Evolutionary conservation across 1,140 invertebrate genomes (phyloP).

Genomic region (Lasioglossum baleicum): DNA sequence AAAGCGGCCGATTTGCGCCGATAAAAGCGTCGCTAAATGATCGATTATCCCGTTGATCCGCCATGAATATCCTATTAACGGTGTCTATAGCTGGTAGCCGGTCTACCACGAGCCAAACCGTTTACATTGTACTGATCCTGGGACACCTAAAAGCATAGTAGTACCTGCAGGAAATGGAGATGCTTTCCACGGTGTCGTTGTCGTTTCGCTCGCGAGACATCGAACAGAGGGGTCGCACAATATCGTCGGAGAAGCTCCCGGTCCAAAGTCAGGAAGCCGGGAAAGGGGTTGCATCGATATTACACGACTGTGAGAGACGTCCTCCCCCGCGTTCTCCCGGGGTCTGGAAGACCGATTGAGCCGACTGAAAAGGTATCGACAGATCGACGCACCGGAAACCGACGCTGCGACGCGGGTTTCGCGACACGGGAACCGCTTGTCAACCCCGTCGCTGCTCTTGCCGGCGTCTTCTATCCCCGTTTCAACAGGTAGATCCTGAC

Average conservation of each 20-base stretch:
- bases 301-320: slow-evolving; percentile 6
- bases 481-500: slow-evolving; percentile 60
- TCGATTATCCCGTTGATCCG: slow-evolving; percentile 1
- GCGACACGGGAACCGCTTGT: slow-evolving; percentile 40
- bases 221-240: slow-evolving; percentile 24
- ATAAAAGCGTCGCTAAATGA: not conserved
- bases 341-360: slow-evolving; percentile 36
- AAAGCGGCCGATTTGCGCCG: slow-evolving; percentile 6
- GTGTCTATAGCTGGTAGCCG: not conserved
- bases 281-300: slow-evolving; percentile 49
- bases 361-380: slow-evolving; percentile 63
- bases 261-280: slow-evolving; percentile 40
- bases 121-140: not conserved
- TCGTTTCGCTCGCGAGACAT: slow-evolving; percentile 25
- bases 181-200: slow-evolving; percentile 20
- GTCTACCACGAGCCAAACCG: slow-evolving; percentile 20
- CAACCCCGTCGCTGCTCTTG: slow-evolving; percentile 52
- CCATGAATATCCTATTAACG: not conserved
- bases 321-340: not conserved
- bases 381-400: slow-evolving; percentile 62
- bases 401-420: slow-evolving; percentile 28
- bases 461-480: slow-evolving; percentile 33
- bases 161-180: slow-evolving; percentile 35
- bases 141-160: not conserved
- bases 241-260: slow-evolving; percentile 36